phyloP scores from a whole-genome alignment of 2,113 vertebrate genomes.

The Daboia siamensis region DNA sequence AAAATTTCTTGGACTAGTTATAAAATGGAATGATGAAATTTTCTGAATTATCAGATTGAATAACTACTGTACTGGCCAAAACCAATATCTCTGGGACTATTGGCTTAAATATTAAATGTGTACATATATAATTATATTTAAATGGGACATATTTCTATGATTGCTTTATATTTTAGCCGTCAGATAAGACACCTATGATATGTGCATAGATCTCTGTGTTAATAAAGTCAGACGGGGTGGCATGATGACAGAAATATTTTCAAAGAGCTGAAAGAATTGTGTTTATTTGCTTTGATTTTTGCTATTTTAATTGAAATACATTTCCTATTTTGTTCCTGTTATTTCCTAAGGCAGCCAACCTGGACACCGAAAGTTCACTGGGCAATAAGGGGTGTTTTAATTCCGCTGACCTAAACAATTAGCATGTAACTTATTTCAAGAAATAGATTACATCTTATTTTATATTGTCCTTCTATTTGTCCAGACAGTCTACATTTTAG shows the following conservation, averaged over 20 bases:
- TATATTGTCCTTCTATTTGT: neutral
- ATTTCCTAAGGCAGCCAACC: neutral
- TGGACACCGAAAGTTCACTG: neutral
- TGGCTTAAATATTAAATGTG: neutral
- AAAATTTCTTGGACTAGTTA: neutral
- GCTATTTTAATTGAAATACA: neutral
- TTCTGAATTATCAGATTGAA: neutral
- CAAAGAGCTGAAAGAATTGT: neutral
- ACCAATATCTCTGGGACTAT: neutral
- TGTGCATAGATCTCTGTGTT: neutral
- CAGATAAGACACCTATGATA: neutral
- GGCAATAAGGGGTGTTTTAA: neutral
- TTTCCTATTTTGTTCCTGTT: neutral
- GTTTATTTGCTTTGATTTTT: neutral
- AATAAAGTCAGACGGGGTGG: neutral
- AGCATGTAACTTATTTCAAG: neutral
- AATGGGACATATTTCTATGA: neutral
- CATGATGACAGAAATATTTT: neutral
- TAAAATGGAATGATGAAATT: neutral
- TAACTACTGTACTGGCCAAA: neutral
- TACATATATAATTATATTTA: neutral
- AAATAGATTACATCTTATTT: neutral
- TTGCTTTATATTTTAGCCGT: neutral
- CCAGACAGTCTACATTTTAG: neutral
- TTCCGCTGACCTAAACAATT: neutral